phyloP scores from a whole-genome alignment of 2,113 vertebrate genomes.

The Gymnorhina tibicen region DNA sequence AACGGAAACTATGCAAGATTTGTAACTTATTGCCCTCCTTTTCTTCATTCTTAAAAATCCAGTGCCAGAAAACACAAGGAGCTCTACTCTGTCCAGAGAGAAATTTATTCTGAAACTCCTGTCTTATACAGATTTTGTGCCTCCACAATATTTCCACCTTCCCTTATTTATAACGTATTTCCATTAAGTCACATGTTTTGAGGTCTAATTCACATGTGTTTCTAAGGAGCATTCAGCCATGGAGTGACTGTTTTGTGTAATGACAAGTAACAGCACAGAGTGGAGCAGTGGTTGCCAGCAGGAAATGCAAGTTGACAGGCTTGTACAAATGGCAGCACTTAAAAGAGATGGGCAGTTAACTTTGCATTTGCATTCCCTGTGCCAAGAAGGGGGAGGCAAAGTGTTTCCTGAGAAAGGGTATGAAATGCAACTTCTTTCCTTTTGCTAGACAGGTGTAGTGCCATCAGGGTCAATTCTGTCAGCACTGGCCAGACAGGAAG shows the following conservation, averaged over 20 bases:
- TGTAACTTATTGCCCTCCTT: not conserved
- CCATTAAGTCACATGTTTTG: not conserved
- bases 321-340: not conserved
- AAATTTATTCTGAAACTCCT: not conserved
- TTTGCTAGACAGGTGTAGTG: not conserved
- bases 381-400: not conserved
- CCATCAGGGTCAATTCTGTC: not conserved
- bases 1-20: not conserved
- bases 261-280: not conserved
- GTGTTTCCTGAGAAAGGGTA: not conserved
- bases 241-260: not conserved
- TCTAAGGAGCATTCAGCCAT: not conserved
- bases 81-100: not conserved
- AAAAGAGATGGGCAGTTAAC: not conserved
- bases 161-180: not conserved
- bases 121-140: not conserved
- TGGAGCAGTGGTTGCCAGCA: not conserved
- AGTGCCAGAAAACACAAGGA: not conserved
- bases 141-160: not conserved
- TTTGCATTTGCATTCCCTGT: not conserved
- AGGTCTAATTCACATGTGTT: slow-evolving; percentile 3
- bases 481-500: not conserved
- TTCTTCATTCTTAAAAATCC: not conserved
- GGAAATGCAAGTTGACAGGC: slow-evolving; percentile 9
- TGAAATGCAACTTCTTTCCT: not conserved